Base-by-base conservation (phyloP, 2,797 vertebrate genomes). In the Sebastolobus alascanus region DNA sequence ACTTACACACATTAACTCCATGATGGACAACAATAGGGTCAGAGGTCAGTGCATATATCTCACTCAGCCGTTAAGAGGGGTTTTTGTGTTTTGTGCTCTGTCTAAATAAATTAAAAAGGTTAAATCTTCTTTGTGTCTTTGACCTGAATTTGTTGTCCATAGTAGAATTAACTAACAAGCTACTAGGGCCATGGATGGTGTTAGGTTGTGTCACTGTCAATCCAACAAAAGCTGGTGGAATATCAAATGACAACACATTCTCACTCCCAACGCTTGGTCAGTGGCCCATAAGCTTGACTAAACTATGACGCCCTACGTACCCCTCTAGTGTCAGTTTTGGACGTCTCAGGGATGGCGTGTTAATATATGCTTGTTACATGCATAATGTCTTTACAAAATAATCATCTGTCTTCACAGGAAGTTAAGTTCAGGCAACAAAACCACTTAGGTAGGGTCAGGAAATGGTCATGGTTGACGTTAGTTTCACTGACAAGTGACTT, bases 11-110 rank as follows among this genome's bases (percentile, higher is more conserved):
- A 73, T 84, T 58, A 54, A 27, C 54, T 46, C 63, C 9, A 16
- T 29, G 9, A 67, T 13, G 27, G 37, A 66, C 66, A 71, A 66
- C 60, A 38, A 18, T 0, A 1, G 14, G 79, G 84, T 89, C 78
- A 85, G 58, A 82, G 71, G 82, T 75, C 74, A 73, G 8, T 1
- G 18, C 10, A 56, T 27, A 56, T 27, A 65, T 22, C 13, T 38
- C 5, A 20, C 14, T 22, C 4, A 20, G 18, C 12, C 43, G 38
- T 60, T 12, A 29, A 25, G 16, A 40, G 4, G 14, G 1, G 10
- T 31, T 12, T 58, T 35, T 50, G 37, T 35, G 37, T 13, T 27
- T 8, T 27, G 5, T 64, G 8, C 20, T n/a, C 22, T 0, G 31
- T 22, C 6, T 14, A n/a, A 46, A 50, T n/a, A 1, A 5, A 61